phyloP scores from a whole-genome alignment of 2,888 invertebrate genomes.

The Drosophila nigricruria region DNA sequence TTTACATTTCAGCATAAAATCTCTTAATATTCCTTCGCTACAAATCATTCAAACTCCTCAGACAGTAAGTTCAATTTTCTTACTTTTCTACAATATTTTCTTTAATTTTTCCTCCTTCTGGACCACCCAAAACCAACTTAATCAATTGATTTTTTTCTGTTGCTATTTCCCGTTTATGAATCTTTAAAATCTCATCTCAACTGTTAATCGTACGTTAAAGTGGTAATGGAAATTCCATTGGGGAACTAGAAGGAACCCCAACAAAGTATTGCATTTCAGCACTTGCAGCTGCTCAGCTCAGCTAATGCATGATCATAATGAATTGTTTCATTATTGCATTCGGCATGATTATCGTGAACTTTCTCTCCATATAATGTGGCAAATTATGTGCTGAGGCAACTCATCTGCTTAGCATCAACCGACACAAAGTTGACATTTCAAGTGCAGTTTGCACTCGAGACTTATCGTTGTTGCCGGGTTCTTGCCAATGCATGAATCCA shows the following conservation, averaged over 20 bases:
- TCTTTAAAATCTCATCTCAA: slow-evolving; percentile 42
- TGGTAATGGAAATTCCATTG: slow-evolving; percentile 62
- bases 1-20: neutral
- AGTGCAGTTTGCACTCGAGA: slow-evolving; percentile 69
- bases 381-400: slow-evolving; percentile 58
- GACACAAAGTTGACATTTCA: slow-evolving; percentile 79
- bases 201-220: slow-evolving; percentile 46
- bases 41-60: neutral
- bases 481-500: slow-evolving; percentile 4
- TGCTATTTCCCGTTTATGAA: slow-evolving; percentile 3
- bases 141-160: slow-evolving; percentile 9
- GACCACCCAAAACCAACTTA: slow-evolving; percentile 18
- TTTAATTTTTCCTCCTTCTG: neutral
- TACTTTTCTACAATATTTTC: neutral
- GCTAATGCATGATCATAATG: slow-evolving; percentile 22
- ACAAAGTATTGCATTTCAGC: slow-evolving; percentile 35
- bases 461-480: slow-evolving; percentile 19
- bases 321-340: slow-evolving; percentile 15
- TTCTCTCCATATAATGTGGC: slow-evolving; percentile 32
- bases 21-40: neutral
- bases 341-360: slow-evolving; percentile 32
- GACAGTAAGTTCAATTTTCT: neutral
- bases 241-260: slow-evolving; percentile 2
- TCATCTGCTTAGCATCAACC: slow-evolving; percentile 71
- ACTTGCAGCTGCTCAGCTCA: slow-evolving; percentile 36